Evolutionary conservation across 2,888 invertebrate genomes (phyloP).

Genomic region (Melipona beecheii): DNA sequence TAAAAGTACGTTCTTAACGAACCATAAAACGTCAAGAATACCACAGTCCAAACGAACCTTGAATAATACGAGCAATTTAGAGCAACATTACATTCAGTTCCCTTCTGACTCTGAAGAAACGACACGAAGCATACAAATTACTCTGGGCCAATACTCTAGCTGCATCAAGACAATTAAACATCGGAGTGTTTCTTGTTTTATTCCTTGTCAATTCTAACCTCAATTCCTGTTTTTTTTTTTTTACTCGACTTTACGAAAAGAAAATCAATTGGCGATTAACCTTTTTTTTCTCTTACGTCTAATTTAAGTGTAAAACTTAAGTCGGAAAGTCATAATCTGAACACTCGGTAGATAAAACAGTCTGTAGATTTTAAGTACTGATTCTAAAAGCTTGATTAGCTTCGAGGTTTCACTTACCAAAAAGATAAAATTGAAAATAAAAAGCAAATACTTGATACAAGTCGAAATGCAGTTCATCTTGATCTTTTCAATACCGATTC

Average conservation of each 20-base stretch:
- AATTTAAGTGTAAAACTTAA: not conserved
- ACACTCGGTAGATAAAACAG: not conserved
- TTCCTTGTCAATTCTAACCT: not conserved
- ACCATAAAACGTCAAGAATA: conserved; percentile 18
- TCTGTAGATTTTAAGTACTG: not conserved
- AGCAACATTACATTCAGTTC: conserved; percentile 32
- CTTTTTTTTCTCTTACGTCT: not conserved
- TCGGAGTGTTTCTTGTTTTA: not conserved
- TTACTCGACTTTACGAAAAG: not conserved
- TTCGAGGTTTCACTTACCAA: conserved; percentile 87
- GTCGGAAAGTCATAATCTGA: not conserved
- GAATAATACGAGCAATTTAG: conserved; percentile 39
- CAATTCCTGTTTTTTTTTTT: not conserved
- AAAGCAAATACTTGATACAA: conserved; percentile 91
- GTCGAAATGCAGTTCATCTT: conserved; percentile 89
- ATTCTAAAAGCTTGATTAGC: not conserved
- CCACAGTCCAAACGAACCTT: not conserved
- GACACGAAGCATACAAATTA: conserved; percentile 53
- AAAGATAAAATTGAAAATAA: conserved; percentile 90
- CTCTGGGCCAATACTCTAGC: conserved; percentile 22
- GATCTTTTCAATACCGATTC: not conserved
- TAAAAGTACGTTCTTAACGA: not conserved
- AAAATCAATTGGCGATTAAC: not conserved
- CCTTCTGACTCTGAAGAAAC: conserved; percentile 42
- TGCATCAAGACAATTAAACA: not conserved